phyloP scores from a whole-genome alignment of 1,140 invertebrate species.

The Euborellia annulipes region DNA sequence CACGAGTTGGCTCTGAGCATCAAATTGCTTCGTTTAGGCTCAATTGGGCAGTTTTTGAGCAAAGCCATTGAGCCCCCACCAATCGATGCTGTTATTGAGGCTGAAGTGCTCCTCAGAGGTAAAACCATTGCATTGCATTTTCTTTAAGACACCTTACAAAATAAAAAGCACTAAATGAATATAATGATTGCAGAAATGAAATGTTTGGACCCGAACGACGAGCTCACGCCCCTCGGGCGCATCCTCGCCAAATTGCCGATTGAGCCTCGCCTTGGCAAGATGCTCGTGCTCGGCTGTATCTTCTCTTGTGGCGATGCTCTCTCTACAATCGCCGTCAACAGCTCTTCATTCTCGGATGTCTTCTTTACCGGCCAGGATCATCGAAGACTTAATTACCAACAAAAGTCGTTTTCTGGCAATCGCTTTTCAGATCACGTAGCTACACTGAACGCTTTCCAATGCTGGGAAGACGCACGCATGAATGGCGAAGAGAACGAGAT shows the following conservation, averaged over 20 bases:
- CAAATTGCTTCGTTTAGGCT: constrained; percentile 74
- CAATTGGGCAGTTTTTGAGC: constrained; percentile 79
- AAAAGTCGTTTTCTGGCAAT: constrained; percentile 67
- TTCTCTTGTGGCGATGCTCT: constrained; percentile 77
- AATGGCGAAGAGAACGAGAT: constrained; percentile 66
- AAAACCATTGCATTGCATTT: background rate
- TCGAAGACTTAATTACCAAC: constrained; percentile 49
- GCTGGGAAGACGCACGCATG: constrained; percentile 64
- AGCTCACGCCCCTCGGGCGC: constrained; percentile 74
- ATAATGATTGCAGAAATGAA: constrained; percentile 57
- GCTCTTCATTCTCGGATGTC: constrained; percentile 80
- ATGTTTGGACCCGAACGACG: constrained; percentile 68
- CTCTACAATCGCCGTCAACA: constrained; percentile 86
- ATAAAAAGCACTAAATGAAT: too few species aligned
- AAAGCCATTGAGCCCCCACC: constrained; percentile 91
- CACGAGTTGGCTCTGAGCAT: constrained; percentile 77
- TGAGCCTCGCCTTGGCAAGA: constrained; percentile 84
- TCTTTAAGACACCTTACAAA: too few species aligned
- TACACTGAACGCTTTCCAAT: constrained; percentile 79
- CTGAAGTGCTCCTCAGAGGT: constrained; percentile 51
- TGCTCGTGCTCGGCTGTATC: constrained; percentile 80
- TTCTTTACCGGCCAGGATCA: constrained; percentile 48
- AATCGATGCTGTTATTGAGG: constrained; percentile 83
- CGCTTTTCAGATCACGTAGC: constrained; percentile 89
- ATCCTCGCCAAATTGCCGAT: constrained; percentile 86